A percentile compares a stretch with the other conserved stretches of the same genome.
Conservation (phyloP, 2,113 vertebrate genomes). For the Daboia siamensis region DNA sequence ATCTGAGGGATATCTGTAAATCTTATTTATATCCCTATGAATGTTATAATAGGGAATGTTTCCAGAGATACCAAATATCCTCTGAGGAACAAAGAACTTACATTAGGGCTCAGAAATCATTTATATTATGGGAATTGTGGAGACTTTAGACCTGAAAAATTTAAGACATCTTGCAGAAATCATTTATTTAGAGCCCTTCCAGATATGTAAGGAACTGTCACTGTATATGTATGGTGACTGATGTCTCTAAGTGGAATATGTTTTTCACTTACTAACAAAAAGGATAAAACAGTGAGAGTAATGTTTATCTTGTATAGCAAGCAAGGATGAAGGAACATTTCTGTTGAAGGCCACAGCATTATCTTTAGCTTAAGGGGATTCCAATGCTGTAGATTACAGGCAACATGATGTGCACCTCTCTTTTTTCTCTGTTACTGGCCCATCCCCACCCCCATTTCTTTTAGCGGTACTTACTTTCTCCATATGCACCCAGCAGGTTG, state of each 20-base stretch:
- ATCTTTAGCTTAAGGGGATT: not conserved
- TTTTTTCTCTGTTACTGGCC: not conserved
- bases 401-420: not conserved
- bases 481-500: not conserved
- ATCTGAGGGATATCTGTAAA: conserved; percentile 27
- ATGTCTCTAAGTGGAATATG: conserved; percentile 5
- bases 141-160: conserved; percentile 41
- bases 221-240: conserved; percentile 30
- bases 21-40: conserved; percentile 42
- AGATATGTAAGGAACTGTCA: conserved; percentile 45
- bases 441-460: not conserved
- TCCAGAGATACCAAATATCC: conserved; percentile 41
- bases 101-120: conserved; percentile 40
- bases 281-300: conserved; percentile 13
- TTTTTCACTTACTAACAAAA: conserved; percentile 25
- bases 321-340: not conserved
- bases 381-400: not conserved
- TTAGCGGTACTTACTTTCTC: not conserved
- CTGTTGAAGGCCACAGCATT: not conserved
- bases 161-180: conserved; percentile 43
- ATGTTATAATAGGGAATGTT: conserved; percentile 40
- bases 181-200: conserved; percentile 51
- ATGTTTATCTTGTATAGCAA: not conserved
- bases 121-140: conserved; percentile 38
- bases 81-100: conserved; percentile 46